A percentile compares a stretch with the other conserved stretches of the same genome.
phyloP scores from a whole-genome alignment of 2,888 invertebrate genomes.

The Brachypalpus laphriformis region DNA sequence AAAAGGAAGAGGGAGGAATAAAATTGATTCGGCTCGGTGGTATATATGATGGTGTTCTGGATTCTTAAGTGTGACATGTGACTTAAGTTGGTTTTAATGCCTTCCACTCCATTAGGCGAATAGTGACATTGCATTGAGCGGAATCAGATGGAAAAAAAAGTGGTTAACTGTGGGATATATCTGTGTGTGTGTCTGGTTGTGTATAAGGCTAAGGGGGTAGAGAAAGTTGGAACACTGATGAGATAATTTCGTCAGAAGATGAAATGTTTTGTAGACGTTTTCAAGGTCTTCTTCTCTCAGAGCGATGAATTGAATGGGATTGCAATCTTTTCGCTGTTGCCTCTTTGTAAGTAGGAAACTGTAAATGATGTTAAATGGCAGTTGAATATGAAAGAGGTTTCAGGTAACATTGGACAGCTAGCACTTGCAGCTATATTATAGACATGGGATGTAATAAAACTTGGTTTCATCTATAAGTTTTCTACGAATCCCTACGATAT shows the following conservation, averaged over 20 bases:
- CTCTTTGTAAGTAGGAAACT: slow-evolving; percentile 21
- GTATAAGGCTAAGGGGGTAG: neutral
- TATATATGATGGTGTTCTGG: slow-evolving; percentile 37
- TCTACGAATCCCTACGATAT: no score
- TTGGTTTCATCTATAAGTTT: no score
- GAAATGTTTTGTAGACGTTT: slow-evolving; percentile 17
- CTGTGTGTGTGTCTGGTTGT: neutral
- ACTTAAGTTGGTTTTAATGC: slow-evolving; percentile 65
- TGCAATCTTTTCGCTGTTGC: neutral
- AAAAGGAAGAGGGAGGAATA: slow-evolving; percentile 51
- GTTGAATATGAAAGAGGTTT: neutral
- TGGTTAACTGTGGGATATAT: neutral
- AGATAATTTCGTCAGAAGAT: slow-evolving; percentile 35
- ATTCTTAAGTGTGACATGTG: slow-evolving; percentile 63
- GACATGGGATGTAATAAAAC: neutral
- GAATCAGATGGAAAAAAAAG: neutral
- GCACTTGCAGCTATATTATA: neutral
- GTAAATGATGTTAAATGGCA: slow-evolving; percentile 28
- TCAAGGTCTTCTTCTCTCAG: slow-evolving; percentile 25
- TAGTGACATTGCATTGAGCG: slow-evolving; percentile 56
- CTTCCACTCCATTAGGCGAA: slow-evolving; percentile 51
- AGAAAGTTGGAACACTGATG: slow-evolving; percentile 7
- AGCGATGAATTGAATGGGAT: slow-evolving; percentile 7
- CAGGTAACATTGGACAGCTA: neutral
- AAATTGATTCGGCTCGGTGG: slow-evolving; percentile 29